phyloP scores from a whole-genome alignment of 2,888 invertebrate species.

The Epiperipatus broadwayi region DNA sequence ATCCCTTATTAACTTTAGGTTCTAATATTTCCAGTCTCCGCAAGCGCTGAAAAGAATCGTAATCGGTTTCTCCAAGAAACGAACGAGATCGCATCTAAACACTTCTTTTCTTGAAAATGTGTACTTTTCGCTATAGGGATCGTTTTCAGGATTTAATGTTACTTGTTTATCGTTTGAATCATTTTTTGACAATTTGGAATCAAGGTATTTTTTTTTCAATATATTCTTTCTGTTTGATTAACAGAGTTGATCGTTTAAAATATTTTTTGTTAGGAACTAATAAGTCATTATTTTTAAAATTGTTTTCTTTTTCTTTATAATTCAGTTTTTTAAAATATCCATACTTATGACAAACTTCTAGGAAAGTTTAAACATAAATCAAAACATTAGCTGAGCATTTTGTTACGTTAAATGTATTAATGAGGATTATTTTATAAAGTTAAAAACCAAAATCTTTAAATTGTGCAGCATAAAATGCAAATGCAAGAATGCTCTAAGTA shows the following conservation, averaged over 20 bases:
- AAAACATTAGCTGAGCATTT: too few relatives aligned
- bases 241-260: slow-evolving; percentile 66
- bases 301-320: slow-evolving; percentile 67
- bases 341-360: too few relatives aligned
- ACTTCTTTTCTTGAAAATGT: slow-evolving; percentile 34
- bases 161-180: slow-evolving; percentile 4
- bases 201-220: slow-evolving; percentile 35
- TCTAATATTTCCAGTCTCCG: slow-evolving; percentile 79
- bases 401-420: too few relatives aligned
- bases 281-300: slow-evolving; percentile 56
- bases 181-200: slow-evolving; percentile 13
- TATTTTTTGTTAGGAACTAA: slow-evolving; percentile 62
- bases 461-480: too few relatives aligned
- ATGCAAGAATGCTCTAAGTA: too few relatives aligned
- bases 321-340: slow-evolving; percentile 78
- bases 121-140: too few relatives aligned
- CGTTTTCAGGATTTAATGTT: not conserved
- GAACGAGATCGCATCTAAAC: slow-evolving; percentile 67
- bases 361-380: too few relatives aligned
- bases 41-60: slow-evolving; percentile 66
- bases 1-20: slow-evolving; percentile 83
- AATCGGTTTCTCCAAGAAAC: slow-evolving; percentile 72
- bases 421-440: too few relatives aligned
- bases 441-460: too few relatives aligned
- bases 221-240: slow-evolving; percentile 60